Conservation (phyloP, 2,113 vertebrate species). For the Callopanchax toddi region DNA sequence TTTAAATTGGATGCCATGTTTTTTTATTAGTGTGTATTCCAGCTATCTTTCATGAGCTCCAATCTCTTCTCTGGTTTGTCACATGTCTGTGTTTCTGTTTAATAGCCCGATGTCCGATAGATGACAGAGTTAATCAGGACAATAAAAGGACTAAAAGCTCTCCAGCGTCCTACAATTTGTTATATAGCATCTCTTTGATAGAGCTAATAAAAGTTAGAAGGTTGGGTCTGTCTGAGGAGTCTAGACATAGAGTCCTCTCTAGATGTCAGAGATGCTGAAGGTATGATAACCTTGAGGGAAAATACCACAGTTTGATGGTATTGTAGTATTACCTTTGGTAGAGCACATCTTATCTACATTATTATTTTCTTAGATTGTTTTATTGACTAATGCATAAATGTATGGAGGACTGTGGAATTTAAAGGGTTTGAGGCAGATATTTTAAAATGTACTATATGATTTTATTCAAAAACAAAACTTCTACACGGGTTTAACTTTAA, state of each 20-base stretch:
- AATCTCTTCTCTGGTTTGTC: constrained; percentile 4
- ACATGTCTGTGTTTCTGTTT: constrained; percentile 26
- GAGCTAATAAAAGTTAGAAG: constrained; percentile 32
- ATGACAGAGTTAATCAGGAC: constrained; percentile 54
- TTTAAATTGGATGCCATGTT: neutral
- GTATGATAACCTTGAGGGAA: neutral
- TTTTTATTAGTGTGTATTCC: neutral
- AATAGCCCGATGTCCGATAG: constrained; percentile 43
- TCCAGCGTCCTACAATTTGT: constrained; percentile 34
- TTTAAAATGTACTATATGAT: no score
- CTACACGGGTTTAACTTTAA: no score
- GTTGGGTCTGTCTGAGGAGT: constrained; percentile 6
- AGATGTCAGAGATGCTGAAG: neutral
- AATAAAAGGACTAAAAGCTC: constrained; percentile 57
- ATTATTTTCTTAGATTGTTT: no score
- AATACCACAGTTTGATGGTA: neutral
- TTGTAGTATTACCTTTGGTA: no score
- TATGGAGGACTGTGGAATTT: no score
- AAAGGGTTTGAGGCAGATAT: no score
- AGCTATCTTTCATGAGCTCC: neutral
- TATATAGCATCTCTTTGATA: constrained; percentile 48
- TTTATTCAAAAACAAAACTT: no score
- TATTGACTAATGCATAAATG: no score
- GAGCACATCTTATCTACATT: no score
- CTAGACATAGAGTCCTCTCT: constrained; percentile 1